phyloP scores from a whole-genome alignment of 2,113 vertebrate species.

The Lathamus discolor region DNA sequence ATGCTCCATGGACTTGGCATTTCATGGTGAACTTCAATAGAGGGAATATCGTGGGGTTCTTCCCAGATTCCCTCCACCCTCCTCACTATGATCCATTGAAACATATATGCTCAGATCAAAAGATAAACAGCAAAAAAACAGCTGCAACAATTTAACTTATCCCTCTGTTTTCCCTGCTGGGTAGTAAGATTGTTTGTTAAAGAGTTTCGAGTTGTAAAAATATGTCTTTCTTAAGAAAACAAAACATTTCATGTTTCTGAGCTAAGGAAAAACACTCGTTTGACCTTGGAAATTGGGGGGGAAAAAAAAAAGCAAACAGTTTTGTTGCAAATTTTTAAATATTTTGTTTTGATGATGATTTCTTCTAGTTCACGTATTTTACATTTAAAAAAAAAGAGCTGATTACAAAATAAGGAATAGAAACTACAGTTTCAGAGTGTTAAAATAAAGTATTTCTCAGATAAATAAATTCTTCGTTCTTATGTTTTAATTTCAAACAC shows the following conservation, averaged over 20 bases:
- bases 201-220: neutral
- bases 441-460: neutral
- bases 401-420: neutral
- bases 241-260: neutral
- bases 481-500: neutral
- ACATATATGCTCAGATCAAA: neutral
- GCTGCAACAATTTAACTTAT: neutral
- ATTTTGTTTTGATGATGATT: neutral
- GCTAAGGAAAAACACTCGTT: neutral
- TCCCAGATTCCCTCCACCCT: neutral
- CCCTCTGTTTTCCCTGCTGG: neutral
- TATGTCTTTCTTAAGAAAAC: neutral
- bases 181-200: neutral
- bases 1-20: neutral
- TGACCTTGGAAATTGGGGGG: neutral
- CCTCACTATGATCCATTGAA: neutral
- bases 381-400: neutral
- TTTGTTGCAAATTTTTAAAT: neutral
- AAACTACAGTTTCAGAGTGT: neutral
- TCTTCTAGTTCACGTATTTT: neutral
- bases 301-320: neutral
- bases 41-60: neutral
- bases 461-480: neutral
- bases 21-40: neutral
- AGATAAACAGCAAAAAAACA: conserved; percentile 15